Percentiles rank a stretch among this genome's conserved stretches.
Conservation (phyloP, 2,113 vertebrate genomes). For the Hiodon tergisus region DNA sequence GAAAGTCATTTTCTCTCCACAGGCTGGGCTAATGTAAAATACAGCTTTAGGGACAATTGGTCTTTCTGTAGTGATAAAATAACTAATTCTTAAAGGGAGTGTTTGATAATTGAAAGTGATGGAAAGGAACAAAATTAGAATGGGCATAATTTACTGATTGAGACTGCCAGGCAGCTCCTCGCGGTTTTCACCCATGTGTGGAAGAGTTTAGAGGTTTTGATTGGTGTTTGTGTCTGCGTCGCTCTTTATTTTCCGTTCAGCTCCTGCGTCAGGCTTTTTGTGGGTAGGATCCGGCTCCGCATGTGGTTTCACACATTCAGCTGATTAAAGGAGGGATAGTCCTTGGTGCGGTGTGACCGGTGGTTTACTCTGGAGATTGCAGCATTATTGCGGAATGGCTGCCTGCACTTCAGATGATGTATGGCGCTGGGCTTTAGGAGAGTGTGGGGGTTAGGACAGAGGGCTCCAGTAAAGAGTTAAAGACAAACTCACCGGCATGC, state of each 20-base stretch:
- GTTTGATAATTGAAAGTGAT: slow-evolving; percentile 80
- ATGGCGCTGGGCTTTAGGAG: slow-evolving; percentile 66
- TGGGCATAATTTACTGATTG: slow-evolving; percentile 73
- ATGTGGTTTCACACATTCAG: slow-evolving; percentile 54
- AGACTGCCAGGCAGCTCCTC: slow-evolving; percentile 63
- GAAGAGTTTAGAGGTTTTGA: slow-evolving; percentile 71
- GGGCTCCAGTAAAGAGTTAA: slow-evolving; percentile 47
- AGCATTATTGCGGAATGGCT: slow-evolving; percentile 68
- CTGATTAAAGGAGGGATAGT: slow-evolving; percentile 60
- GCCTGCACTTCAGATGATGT: slow-evolving; percentile 46
- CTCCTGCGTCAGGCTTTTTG: neutral
- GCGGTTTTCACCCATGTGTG: slow-evolving; percentile 43
- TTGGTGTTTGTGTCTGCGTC: slow-evolving; percentile 65
- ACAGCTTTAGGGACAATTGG: slow-evolving; percentile 73
- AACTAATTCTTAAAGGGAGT: slow-evolving; percentile 69
- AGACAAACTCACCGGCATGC: slow-evolving; percentile 38
- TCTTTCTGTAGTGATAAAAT: slow-evolving; percentile 72
- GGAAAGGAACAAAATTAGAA: slow-evolving; percentile 73
- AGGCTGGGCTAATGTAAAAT: slow-evolving; percentile 67
- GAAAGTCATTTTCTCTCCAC: slow-evolving; percentile 73
- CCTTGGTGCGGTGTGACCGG: slow-evolving; percentile 58
- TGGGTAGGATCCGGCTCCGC: slow-evolving; percentile 19
- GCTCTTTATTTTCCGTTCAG: slow-evolving; percentile 33
- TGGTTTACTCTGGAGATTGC: slow-evolving; percentile 76
- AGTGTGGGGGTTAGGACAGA: slow-evolving; percentile 42